Base-by-base conservation (phyloP, 53 echinoderm and acorn worm genomes). In the Luidia sarsii region DNA sequence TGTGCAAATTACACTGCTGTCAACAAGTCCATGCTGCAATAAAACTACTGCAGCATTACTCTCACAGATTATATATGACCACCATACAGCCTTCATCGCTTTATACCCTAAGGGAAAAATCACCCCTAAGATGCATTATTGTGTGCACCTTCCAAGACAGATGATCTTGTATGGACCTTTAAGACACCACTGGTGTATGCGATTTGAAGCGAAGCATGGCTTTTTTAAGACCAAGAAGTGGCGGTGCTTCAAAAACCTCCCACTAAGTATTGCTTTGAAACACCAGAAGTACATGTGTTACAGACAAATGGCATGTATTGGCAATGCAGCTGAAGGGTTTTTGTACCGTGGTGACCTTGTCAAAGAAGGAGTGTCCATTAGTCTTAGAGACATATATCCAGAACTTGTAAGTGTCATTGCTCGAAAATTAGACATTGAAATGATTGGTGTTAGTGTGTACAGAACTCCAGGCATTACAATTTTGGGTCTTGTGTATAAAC, bases 41-140 rank as follows among this genome's bases (percentile, higher is more conserved):
- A 54, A 50, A 37, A 57, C 38, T 5, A 87, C 87, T 45, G 84
- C 74, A 16, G 59, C 43, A 9, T 24, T 70, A 29, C 80, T 80
- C 18, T 5, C 37, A 23, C 79, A 84, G 51, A 20, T 91, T 16
- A 81, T 80, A 35, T 49, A 53, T 60, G 67, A 71, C 7, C 87
- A 87, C 64, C 84, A 79, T 31, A 28, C 25, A 39, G 18, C 23
- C 21, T 91, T 87, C 48, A 28, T 27, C 18, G 50, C 30, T 36
- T 4, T 41, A 1, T 91, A 87, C 67, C 87, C 87, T 54, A 56
- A 35, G 19, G 87, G 71, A 28, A 37, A 37, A 21, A 27, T 91
- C 20, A 91, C 70, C 8, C 91, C 91, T 23, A 91, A 91, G 70
- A 87, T 91, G 79, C 91, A 91, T 64, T 87, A 91, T 51, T 64